These are phyloP conservation scores for Prenolepis imparis DNA, from an alignment of 2,888 invertebrate genomes.

Conservation along the genomic window DNA sequence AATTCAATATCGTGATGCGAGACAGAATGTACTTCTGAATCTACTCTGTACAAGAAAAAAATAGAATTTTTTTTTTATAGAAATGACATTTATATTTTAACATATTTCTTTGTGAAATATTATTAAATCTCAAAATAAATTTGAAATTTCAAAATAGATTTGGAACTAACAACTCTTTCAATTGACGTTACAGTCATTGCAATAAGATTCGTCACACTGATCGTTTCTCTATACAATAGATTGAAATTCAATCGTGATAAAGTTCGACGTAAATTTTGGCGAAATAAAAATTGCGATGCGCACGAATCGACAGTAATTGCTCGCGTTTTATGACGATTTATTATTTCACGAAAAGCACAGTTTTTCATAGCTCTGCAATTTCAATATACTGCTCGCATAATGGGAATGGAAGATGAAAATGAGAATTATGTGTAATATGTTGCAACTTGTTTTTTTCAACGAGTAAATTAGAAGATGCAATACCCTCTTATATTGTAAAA, in stretches of 20 bases:
- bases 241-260: conserved; percentile 10
- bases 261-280: background rate
- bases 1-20: background rate
- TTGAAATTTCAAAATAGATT: conserved; percentile 3
- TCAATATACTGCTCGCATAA: background rate
- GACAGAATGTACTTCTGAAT: background rate
- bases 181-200: background rate
- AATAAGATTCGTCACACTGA: background rate
- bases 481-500: background rate
- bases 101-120: background rate
- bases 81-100: background rate
- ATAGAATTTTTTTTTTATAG: background rate
- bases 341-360: conserved; percentile 20
- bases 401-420: background rate
- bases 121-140: background rate
- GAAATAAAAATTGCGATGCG: background rate
- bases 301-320: background rate
- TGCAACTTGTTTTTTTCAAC: background rate
- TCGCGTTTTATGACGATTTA: conserved; percentile 9
- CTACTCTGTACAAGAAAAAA: background rate
- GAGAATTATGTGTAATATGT: background rate
- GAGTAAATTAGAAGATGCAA: background rate
- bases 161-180: background rate
- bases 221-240: background rate
- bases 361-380: conserved; percentile 4